Percentiles rank a stretch among this genome's conserved stretches.
Evolutionary conservation across 2,113 vertebrate genomes (phyloP).

Genomic region (Mustelus asterias): DNA sequence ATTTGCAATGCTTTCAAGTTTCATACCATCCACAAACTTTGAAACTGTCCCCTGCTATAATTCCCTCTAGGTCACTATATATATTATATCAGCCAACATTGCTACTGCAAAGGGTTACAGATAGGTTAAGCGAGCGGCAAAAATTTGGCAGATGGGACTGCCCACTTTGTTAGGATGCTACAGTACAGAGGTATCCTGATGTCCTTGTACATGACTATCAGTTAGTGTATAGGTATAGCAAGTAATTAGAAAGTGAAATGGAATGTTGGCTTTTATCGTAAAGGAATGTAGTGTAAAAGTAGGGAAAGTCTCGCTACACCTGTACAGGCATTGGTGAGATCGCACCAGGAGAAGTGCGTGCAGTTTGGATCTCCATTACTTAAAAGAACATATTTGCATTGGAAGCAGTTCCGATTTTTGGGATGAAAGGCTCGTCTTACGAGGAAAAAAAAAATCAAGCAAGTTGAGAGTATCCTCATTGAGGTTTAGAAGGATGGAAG

Average conservation of each 20-base stretch:
- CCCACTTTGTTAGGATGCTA: background rate
- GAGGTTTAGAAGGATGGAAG: background rate
- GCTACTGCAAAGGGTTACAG: too few relatives aligned
- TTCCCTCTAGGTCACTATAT: too few relatives aligned
- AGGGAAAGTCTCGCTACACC: background rate
- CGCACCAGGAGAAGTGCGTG: background rate
- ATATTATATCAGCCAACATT: too few relatives aligned
- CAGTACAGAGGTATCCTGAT: background rate
- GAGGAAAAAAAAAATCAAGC: background rate
- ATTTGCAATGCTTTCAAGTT: too few relatives aligned
- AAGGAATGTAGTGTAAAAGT: background rate
- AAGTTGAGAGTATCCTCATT: background rate
- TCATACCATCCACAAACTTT: too few relatives aligned
- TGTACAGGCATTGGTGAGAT: background rate
- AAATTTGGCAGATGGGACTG: too few relatives aligned
- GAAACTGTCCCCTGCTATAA: too few relatives aligned
- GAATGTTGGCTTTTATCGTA: background rate
- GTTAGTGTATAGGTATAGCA: background rate
- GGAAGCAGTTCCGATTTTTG: background rate
- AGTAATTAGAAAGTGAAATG: background rate
- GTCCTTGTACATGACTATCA: background rate
- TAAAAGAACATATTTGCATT: background rate
- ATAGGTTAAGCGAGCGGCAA: too few relatives aligned
- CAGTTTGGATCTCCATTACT: background rate
- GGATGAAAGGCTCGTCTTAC: background rate